Conservation (phyloP, 2,113 vertebrate species). For the Otus sunia region DNA sequence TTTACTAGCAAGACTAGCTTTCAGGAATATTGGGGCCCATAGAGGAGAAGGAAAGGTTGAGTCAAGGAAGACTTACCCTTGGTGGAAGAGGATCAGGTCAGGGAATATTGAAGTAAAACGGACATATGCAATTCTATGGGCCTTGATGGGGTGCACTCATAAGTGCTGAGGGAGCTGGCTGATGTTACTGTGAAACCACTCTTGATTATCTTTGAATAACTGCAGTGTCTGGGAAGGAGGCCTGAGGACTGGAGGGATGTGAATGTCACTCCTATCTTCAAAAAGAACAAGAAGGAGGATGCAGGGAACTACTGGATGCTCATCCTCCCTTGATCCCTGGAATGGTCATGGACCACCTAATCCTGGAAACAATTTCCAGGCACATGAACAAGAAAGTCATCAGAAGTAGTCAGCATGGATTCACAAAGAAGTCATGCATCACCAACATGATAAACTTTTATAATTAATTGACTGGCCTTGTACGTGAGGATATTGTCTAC, state of each 20-base stretch:
- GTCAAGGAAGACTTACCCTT: neutral
- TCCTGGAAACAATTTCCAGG: neutral
- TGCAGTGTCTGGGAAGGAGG: neutral
- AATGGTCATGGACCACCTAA: neutral
- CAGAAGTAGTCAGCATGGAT: neutral
- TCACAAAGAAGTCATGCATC: neutral
- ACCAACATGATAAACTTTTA: neutral
- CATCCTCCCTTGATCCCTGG: neutral
- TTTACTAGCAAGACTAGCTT: neutral
- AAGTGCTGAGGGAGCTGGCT: neutral
- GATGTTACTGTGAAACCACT: neutral
- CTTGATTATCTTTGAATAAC: too few species aligned
- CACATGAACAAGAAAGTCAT: neutral
- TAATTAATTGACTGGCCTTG: neutral
- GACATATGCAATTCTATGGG: rapidly evolving
- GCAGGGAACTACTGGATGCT: neutral
- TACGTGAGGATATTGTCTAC: neutral
- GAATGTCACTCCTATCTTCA: neutral
- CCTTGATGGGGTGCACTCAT: neutral
- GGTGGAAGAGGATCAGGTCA: neutral
- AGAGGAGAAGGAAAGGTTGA: neutral
- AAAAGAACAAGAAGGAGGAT: neutral
- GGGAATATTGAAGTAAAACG: neutral
- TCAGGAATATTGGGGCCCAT: neutral
- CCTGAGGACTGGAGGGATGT: neutral